Evolutionary conservation across 2,888 invertebrate species (phyloP).

Genomic region (Sminthurides aquaticus): DNA sequence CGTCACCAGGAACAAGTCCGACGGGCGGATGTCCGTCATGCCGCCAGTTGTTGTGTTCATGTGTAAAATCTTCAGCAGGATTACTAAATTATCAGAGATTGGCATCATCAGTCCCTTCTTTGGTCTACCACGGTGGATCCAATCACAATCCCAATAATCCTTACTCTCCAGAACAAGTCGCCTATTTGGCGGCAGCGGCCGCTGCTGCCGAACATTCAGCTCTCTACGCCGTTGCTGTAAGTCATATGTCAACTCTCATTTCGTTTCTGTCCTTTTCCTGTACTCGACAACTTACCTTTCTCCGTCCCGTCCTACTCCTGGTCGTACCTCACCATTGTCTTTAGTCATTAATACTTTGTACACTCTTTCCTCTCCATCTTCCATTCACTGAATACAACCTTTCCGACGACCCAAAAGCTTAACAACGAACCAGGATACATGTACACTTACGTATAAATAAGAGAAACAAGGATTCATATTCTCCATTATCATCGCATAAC

Average conservation of each 20-base stretch:
- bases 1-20: constrained; percentile 40
- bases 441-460: too few species aligned
- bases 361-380: too few species aligned
- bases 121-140: constrained; percentile 39
- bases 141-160: constrained; percentile 39
- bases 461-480: too few species aligned
- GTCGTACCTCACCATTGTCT: too few species aligned
- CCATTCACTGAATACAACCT: too few species aligned
- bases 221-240: constrained; percentile 44
- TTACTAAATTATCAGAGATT: constrained; percentile 46
- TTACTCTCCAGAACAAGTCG: constrained; percentile 42
- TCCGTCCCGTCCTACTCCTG: too few species aligned
- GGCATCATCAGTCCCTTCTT: constrained; percentile 43
- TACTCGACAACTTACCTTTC: not conserved
- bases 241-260: constrained; percentile 16
- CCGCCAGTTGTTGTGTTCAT: constrained; percentile 44
- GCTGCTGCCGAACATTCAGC: constrained; percentile 42
- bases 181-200: constrained; percentile 43
- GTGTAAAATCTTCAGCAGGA: constrained; percentile 50
- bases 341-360: too few species aligned
- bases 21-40: constrained; percentile 42
- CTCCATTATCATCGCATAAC: too few species aligned
- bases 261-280: not conserved
- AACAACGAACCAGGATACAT: too few species aligned
- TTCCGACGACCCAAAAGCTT: too few species aligned